A percentile compares a stretch with the other conserved stretches of the same genome.
phyloP scores from a whole-genome alignment of 2,113 vertebrate genomes.

The Pithys albifrons region DNA sequence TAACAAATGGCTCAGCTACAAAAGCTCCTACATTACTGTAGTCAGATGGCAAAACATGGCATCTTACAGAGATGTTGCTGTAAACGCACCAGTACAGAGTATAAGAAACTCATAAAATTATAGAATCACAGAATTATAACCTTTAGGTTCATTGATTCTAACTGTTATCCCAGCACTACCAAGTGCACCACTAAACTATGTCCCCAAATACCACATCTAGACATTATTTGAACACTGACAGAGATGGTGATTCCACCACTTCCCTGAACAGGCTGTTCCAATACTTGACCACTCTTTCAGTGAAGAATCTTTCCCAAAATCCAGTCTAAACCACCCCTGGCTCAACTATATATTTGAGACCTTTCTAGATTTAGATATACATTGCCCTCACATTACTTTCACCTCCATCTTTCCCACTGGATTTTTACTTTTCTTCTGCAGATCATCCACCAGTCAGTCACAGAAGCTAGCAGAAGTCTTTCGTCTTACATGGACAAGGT shows the following conservation, averaged over 20 bases:
- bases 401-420: not conserved
- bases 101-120: not conserved
- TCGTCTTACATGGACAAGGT: not conserved
- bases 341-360: not conserved
- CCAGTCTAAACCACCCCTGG: not conserved
- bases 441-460: not conserved
- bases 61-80: not conserved
- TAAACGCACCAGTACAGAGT: not conserved
- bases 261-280: not conserved
- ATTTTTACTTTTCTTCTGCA: not conserved
- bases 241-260: not conserved
- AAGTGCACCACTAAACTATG: not conserved
- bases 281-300: not conserved
- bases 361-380: not conserved
- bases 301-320: not conserved
- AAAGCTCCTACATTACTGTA: not conserved
- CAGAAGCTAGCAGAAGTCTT: not conserved
- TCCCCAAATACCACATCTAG: not conserved
- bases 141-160: rapidly evolving
- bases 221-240: not conserved
- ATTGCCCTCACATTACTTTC: not conserved
- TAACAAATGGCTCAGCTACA: not conserved
- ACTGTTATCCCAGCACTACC: not conserved
- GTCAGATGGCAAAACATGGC: not conserved
- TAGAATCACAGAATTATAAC: not conserved